A percentile compares a stretch with the other conserved stretches of the same genome.
Conservation (phyloP, 2,797 vertebrate species). For the Phoebastria nigripes region DNA sequence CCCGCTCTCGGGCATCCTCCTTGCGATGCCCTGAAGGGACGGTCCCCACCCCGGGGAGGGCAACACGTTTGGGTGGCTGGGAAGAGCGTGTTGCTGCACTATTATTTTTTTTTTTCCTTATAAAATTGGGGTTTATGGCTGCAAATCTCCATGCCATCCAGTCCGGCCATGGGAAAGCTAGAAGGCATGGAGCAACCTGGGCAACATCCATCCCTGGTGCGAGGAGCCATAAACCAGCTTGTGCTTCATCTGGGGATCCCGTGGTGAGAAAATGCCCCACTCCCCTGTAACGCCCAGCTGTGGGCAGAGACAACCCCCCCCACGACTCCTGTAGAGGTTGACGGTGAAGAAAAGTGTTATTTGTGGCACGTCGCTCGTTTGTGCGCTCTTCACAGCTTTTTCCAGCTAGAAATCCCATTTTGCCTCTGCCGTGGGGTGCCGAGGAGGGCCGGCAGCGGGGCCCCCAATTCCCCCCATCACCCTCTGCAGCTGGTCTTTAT, state of each 20-base stretch:
- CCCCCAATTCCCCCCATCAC: background rate
- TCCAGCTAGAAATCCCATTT: background rate
- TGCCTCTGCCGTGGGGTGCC: fast-evolving
- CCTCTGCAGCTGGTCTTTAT: background rate
- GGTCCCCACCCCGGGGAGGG: fast-evolving
- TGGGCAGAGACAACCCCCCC: background rate
- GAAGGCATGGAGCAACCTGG: background rate
- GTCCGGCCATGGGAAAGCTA: fast-evolving
- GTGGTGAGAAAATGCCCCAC: fast-evolving
- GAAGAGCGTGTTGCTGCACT: background rate
- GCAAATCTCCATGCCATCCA: background rate
- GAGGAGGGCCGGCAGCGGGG: background rate
- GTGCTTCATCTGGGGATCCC: background rate
- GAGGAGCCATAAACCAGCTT: background rate
- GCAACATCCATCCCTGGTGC: background rate
- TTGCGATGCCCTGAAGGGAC: fast-evolving
- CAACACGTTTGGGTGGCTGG: background rate
- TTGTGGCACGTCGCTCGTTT: background rate
- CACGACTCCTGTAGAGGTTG: background rate
- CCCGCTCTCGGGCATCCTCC: background rate
- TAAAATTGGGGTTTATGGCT: background rate
- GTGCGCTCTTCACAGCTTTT: background rate
- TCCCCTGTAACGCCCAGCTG: fast-evolving
- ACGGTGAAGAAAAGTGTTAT: background rate
- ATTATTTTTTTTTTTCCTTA: background rate